Evolutionary conservation across 2,888 invertebrate species (phyloP), one percentile per base, ranked within the genome.

Genomic region (Drosophila dives): DNA sequence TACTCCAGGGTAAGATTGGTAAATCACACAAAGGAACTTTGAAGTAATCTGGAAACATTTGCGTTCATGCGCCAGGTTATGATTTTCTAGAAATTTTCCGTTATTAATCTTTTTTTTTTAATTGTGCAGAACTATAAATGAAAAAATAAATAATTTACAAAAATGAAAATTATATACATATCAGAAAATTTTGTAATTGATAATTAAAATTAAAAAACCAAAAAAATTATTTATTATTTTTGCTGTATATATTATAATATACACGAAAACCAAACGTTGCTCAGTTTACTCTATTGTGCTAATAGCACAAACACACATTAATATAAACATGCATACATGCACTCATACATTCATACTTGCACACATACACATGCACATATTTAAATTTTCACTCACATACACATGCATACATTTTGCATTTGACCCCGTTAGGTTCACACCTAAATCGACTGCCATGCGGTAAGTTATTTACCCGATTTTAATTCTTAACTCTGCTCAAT

Each of bases 371-470:
- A 26, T 17, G 11, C 11, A 51, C 12, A 51, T 15, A 54, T 54
- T 17, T 34, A 23, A 38, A 54, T 36, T 26, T 7, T 17, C 20
- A 32, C 42, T 8, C 12, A n/a, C n/a, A 29, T 15, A 53, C n/a
- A 40, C 23, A 32, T 38, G 23, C 34, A 66, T 56, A 36, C 23
- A 56, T 64, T 60, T 34, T 68, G 75, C 77, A 75, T 75, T 75
- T 83, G 86, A 83, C 80, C 83, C 83, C 86, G 76, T 82, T 82
- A 78, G 64, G 55, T 72, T 80, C 70, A 66, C 69, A 73, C 64
- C 77, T 77, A 76, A 67, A 78, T 83, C 65, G 71, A 77, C 72
- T 69, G 49, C 34, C 53, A 38, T 71, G 59, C 72, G 7, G 45
- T 23, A 45, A 68, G 61, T 75, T 68, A 34, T 64, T 66, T 67